Base-by-base conservation (phyloP, 2,113 vertebrate genomes). In the Dromiciops gliroides region DNA sequence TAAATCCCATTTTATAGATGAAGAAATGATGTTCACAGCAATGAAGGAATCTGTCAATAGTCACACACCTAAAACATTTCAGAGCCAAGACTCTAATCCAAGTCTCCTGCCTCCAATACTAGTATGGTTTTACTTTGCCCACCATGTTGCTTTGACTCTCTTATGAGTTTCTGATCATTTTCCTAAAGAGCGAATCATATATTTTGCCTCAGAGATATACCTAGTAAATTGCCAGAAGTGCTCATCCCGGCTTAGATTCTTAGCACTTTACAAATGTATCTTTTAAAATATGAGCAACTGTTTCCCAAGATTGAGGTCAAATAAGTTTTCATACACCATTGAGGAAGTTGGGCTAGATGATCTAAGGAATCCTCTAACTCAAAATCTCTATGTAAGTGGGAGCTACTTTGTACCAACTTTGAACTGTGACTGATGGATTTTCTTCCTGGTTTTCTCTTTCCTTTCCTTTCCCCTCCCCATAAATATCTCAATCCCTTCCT, bases 401-500 rank as follows among this genome's bases (percentile, higher is more conserved):
- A 83, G 14, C 37, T 83, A 22, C 67, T 83, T 83, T 83, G n/a
- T 8, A 90, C 28, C 24, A 90, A 49, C 89, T 90, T 31, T 90
- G 26, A 90, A 49, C 89, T 31, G 8, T 44, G 16, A 83, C 67
- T 83, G n/a, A 83, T 44, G 67, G 37, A 44, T 83, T 83, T 83
- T 83, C 89, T 83, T 83, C 23, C 37, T 44, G 28, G 28, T 67
- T 67, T 67, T 67, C 31, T 83, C 19, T 75, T 44, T 44, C n/a
- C 56, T 4, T 95, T 89, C 91, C 22, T 24, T 95, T 94, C 48
- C 22, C 23, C 7, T n/a, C n/a, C n/a, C n/a, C n/a, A n/a, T n/a
- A n/a, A n/a, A 1, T 94, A 48, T 60, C 97, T 97, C 37, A 83
- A 83, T 91, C 67, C 51, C 31, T 90, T 95, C 47, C 51, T 89